Conservation (phyloP, 2,113 vertebrate genomes). For the Lasiurus cinereus region DNA sequence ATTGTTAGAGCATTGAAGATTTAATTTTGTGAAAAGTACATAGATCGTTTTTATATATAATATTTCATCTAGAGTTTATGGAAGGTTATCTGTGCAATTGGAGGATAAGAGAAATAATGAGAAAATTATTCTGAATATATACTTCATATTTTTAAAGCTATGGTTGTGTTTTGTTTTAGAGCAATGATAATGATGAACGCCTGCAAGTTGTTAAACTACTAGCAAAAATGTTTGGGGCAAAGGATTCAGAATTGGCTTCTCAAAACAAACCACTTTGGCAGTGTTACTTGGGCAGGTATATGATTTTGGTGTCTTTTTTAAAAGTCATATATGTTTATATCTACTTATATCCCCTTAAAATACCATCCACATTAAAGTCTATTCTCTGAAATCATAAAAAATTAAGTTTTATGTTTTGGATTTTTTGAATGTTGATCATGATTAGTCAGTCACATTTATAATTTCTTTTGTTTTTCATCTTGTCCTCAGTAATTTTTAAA, state of each 20-base stretch:
- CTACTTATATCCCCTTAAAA: constrained; percentile 14
- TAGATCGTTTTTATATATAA: neutral
- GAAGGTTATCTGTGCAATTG: constrained; percentile 41
- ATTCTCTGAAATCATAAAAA: constrained; percentile 49
- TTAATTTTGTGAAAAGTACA: constrained; percentile 35
- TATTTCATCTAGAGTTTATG: constrained; percentile 17
- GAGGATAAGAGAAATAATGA: neutral
- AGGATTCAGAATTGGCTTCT: constrained; percentile 97
- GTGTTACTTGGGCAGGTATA: constrained; percentile 98
- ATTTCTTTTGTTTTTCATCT: constrained; percentile 3
- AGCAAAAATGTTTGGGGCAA: constrained; percentile 99
- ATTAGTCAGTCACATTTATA: neutral
- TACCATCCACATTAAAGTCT: neutral
- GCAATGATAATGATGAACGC: constrained; percentile 99
- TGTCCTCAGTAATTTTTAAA: constrained; percentile 41
- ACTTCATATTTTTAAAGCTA: neutral
- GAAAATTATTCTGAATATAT: neutral
- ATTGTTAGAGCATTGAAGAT: neutral
- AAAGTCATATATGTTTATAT: constrained; percentile 32
- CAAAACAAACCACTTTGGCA: constrained; percentile 99
- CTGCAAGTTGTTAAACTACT: constrained; percentile 98
- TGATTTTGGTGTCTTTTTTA: constrained; percentile 60
- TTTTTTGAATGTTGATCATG: constrained; percentile 13
- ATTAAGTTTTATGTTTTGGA: neutral
- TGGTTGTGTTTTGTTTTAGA: constrained; percentile 87